Evolutionary conservation across 2,888 invertebrate genomes (phyloP), one percentile per base, ranked within the genome.

Genomic region (Mythimna lalbum): DNA sequence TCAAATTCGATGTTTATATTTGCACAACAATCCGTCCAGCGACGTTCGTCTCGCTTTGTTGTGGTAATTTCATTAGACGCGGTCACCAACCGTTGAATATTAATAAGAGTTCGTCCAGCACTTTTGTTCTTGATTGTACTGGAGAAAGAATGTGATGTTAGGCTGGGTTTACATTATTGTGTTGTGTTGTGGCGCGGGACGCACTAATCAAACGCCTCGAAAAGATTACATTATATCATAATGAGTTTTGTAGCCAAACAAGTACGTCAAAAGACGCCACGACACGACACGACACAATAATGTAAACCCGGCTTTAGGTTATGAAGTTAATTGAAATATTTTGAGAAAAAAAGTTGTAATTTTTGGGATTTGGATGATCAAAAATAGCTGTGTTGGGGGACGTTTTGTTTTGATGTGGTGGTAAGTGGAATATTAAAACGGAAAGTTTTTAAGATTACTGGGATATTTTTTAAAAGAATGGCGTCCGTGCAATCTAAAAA

Each of bases 41-140:
- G 84, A 76, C 80, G 83, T 77, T 78, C 86, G 86, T 82, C 83
- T 81, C 87, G 91, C 95, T 94, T 95, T 95, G 94, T 95, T 93
- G 95, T 93, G 95, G 92, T 94, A 93, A 95, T 95, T 93, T 93
- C 93, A 93, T 95, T 93, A 93, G 91, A 90, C 88, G 89, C 87
- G 91, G 89, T 90, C 91, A 90, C 90, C 89, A 84, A 85, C 87
- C 89, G 91, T 87, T 92, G 94, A 92, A 94, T 94, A 93, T 93
- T 94, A 93, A 94, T 94, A 90, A 90, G 87, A 83, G 87, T 90
- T 85, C 71, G 78, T 81, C 83, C 82, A 87, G 84, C 90, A 89
- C 90, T 92, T 90, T 91, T 89, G 89, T 86, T 84, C 83, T 81
- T 86, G 81, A 83, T 82, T 84, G 83, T 83, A 85, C 81, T 72